Evolutionary conservation across 2,797 vertebrate genomes (phyloP), one percentile per base, ranked within the genome.

Genomic region (Moxostoma hubbsi): DNA sequence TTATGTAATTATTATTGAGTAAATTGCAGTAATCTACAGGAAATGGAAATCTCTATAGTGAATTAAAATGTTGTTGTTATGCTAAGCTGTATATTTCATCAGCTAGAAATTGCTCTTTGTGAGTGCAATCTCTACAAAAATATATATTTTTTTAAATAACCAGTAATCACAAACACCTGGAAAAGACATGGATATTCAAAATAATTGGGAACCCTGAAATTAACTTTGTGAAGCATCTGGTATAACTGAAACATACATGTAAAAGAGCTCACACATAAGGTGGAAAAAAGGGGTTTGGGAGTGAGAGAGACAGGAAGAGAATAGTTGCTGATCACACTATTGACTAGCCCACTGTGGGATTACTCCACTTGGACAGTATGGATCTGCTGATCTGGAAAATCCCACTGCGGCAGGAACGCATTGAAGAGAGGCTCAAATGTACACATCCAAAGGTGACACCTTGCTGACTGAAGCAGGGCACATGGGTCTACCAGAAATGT

Each of bases 311-410:
- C 15, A 6, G 67, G 13, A 8, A 43, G 66, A 55, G n/a, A 16
- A 9, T 55, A 46, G 13, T 46, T 47, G 70, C 45, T 72, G 47
- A 63, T 51, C 6, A 2, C 49, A 15, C 59, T 16, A 62, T 58
- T 7, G 5, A 63, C 18, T 43, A 18, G 49, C 57, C 16, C 75
- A 55, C 70, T 54, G 70, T 75, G 72, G 77, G 72, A 74, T 71
- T 64, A 82, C 58, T 24, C 57, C 7, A 0, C 72, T 11, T 57
- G 59, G 65, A 46, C 76, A 54, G 51, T 74, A 75, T 69, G 65
- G 75, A 83, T 74, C 50, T 84, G 84, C 86, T 87, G 84, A 87
- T 63, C 80, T 79, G 74, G 15, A 50, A 70, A 73, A 81, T 75
- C 80, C 77, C 74, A 36, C 64, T 18, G 45, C 71, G 55, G 63